phyloP scores from a whole-genome alignment of 2,113 vertebrate genomes.

The Semnornis frantzii region DNA sequence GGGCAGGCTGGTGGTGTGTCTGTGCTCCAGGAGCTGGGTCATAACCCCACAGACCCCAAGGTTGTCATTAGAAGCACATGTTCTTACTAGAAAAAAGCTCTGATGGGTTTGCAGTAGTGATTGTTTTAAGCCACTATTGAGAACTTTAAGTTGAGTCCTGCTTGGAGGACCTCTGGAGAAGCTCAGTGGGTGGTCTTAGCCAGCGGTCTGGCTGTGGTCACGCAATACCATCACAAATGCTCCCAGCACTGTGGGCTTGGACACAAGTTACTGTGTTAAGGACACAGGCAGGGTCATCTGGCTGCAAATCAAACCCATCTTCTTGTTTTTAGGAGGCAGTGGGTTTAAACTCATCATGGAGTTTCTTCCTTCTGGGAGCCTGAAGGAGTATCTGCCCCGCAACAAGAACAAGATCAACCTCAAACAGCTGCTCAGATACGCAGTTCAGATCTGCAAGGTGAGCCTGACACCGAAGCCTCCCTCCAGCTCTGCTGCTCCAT shows the following conservation, averaged over 20 bases:
- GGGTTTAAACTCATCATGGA: slow-evolving; percentile 98
- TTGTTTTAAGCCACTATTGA: background rate
- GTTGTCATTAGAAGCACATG: accelerated
- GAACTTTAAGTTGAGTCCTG: background rate
- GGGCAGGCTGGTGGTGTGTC: background rate
- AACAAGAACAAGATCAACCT: slow-evolving; percentile 86
- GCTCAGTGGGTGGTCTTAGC: background rate
- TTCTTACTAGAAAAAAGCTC: background rate
- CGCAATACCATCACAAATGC: accelerated
- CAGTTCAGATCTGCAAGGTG: slow-evolving; percentile 93
- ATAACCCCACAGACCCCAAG: background rate
- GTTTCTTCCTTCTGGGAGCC: slow-evolving; percentile 93
- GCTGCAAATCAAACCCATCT: background rate
- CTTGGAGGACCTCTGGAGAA: background rate
- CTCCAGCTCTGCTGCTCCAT: background rate
- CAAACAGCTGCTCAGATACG: slow-evolving; percentile 87
- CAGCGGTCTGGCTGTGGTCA: accelerated
- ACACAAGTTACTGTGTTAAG: background rate
- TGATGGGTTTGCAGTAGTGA: background rate
- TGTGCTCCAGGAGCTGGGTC: background rate
- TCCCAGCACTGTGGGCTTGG: accelerated
- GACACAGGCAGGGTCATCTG: accelerated
- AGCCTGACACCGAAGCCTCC: background rate
- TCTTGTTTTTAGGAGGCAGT: slow-evolving; percentile 81
- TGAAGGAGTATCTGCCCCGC: slow-evolving; percentile 94